Base-by-base conservation (phyloP, 2,888 invertebrate species). In the Scaptomyza caliginosa region DNA sequence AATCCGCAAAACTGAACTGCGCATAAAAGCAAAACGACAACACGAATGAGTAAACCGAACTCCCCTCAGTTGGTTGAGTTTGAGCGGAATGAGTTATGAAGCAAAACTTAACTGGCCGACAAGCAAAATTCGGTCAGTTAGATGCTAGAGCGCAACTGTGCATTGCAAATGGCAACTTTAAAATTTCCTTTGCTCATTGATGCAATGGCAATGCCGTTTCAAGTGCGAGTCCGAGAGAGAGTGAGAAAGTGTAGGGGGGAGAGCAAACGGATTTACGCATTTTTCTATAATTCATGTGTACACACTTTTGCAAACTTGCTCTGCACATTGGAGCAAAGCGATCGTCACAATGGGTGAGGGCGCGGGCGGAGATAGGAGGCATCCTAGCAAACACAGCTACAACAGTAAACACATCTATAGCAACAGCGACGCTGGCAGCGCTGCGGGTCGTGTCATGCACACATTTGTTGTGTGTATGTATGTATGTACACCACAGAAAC, bases 361-460 rank as follows among this genome's bases (percentile, higher is more conserved):
- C 10, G 1, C 8, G 2, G 8, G 26, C 8, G 28, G 28, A 11
- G 6, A n/a, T n/a, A n/a, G 26, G 26, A 8, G 16, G 17, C 36
- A 54, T 34, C 60, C 54, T 45, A 26, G 19, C 38, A 64, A 68
- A 39, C 46, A 55, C 66, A 52, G 46, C 40, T 50, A 28, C 24
- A 49, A 50, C 39, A 48, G 50, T 13, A 32, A 59, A 67, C 32
- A 32, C 34, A 64, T 48, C 55, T 40, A 65, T 7, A 71, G 45
- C 54, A 56, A 51, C 66, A 38, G 67, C 55, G 57, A 56, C 60
- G 77, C 34, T 55, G 51, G 54, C 60, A 68, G 79, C 82, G 59
- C 74, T 67, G 69, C 77, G 79, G 79, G 79, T 79, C 77, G 77
- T 79, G 77, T 76, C 79, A 84, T 85, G 79, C 70, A 85, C 76